Base-by-base conservation (phyloP, 2,113 vertebrate genomes). In the Paracanthobrama guichenoti region DNA sequence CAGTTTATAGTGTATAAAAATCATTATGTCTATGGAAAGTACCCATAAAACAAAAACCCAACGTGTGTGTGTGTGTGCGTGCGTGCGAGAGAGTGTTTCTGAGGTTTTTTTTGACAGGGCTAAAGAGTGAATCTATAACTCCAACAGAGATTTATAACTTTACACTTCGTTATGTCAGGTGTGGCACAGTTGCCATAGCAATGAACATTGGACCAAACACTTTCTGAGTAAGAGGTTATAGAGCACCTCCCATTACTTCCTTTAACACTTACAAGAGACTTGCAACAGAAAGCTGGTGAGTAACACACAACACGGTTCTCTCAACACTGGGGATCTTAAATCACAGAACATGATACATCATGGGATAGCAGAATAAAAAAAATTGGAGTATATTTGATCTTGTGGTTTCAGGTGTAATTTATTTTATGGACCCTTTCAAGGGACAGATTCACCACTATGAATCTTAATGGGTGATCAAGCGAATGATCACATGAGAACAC, bases 191-290 rank as follows among this genome's bases (percentile, higher is more conserved):
- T 73, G 46, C 74, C 12, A 35, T 73, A 72, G 42, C 1, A 13
- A 14, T 73, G 75, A 91, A 90, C 92, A 92, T 93, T 93, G 92
- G 67, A 89, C 90, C 78, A 80, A 71, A 86, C 75, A 66, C 16
- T 79, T 28, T 74, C 82, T 77, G 7, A 48, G 83, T 53, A 74
- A 81, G 44, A 69, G 60, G 69, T 84, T 66, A 82, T 35, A 67
- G 50, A 35, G 20, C 60, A 66, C 71, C 81, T 72, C 75, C 67
- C 72, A 50, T 28, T 57, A 77, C 76, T 86, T 84, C 78, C 82
- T 86, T 86, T 84, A 44, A 55, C 66, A 75, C 16, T 9, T 22
- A 42, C 11, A 55, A 59, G 69, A 57, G 1, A 75, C 76, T 60
- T 64, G 67, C 46, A 60, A 50, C 80, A 79, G 67, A 87, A 26